phyloP scores from a whole-genome alignment of 2,888 invertebrate species.

The Biston stratarius region DNA sequence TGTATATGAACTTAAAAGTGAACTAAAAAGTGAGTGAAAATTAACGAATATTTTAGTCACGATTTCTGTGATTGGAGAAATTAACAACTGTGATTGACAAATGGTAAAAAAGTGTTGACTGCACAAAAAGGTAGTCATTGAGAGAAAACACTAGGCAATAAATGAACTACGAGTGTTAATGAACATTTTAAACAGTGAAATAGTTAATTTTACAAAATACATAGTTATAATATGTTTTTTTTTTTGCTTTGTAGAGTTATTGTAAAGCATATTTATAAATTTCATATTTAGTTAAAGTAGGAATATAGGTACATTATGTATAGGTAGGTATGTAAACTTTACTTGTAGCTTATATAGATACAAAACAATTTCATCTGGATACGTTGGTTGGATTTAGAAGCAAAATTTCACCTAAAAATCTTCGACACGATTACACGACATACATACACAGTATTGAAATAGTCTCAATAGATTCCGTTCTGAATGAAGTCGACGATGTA shows the following conservation, averaged over 20 bases:
- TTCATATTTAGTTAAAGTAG: conserved; percentile 16
- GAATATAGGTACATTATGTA: neutral
- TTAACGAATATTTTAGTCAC: no score
- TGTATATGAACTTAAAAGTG: no score
- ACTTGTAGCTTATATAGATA: neutral
- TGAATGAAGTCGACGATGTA: no score
- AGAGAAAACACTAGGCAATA: no score
- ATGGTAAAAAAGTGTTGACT: neutral
- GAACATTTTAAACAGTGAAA: conserved; percentile 10
- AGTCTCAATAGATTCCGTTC: no score
- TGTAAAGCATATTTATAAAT: conserved; percentile 39
- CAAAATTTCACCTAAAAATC: no score
- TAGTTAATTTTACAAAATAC: conserved; percentile 22
- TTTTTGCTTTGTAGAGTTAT: conserved; percentile 33
- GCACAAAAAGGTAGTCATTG: neutral
- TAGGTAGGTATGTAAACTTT: conserved; percentile 9
- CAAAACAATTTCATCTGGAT: neutral
- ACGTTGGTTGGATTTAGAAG: no score
- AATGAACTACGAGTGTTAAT: neutral
- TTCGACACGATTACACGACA: no score
- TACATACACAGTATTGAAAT: no score
- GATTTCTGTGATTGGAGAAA: neutral
- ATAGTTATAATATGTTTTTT: conserved; percentile 6
- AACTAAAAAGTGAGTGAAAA: no score
- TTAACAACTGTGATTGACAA: neutral